Percentiles rank a stretch among this genome's conserved stretches.
Conservation (phyloP, 2,113 vertebrate genomes). For the Oreochromis spilurus region DNA sequence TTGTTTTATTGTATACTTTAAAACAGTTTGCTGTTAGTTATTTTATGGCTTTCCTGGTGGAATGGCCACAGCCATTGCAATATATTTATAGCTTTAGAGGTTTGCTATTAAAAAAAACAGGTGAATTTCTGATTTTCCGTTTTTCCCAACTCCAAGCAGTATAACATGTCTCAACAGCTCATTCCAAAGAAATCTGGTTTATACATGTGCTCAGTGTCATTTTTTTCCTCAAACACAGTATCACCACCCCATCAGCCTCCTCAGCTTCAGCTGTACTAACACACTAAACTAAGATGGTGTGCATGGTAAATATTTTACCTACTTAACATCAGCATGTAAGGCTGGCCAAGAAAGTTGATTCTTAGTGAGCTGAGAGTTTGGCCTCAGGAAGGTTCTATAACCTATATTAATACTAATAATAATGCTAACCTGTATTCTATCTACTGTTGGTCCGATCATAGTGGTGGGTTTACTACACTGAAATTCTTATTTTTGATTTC, state of each 20-base stretch:
- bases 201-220: neutral
- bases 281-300: neutral
- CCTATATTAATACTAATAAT: neutral
- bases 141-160: neutral
- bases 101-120: neutral
- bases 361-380: neutral
- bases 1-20: neutral
- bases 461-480: neutral
- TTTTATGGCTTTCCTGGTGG: neutral
- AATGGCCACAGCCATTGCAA: neutral
- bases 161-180: neutral
- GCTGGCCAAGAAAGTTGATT: neutral
- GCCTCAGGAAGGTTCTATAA: neutral
- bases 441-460: neutral
- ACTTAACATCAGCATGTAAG: neutral
- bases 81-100: neutral
- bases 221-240: neutral
- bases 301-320: neutral
- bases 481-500: neutral
- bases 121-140: neutral
- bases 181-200: neutral
- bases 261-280: neutral
- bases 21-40: neutral
- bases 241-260: neutral
- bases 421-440: neutral